Percentiles rank a stretch among this genome's conserved stretches.
These are phyloP conservation scores for Synodontis membranacea DNA, from an alignment of 2,113 vertebrate species.

Conservation along the genomic window DNA sequence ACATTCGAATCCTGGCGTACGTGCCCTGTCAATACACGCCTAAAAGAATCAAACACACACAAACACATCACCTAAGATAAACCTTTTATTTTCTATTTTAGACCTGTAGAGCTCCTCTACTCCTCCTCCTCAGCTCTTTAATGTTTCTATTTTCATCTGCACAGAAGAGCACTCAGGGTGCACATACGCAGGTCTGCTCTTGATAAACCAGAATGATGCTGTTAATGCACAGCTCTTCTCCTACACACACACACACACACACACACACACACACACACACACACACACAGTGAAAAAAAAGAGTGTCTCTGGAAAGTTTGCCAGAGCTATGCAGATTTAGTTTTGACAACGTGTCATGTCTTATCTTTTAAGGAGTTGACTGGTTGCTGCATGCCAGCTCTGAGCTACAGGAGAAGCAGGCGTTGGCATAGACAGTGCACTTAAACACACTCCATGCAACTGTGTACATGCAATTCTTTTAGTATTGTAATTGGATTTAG, in stretches of 20 bases:
- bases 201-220: background rate
- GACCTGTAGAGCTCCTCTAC: background rate
- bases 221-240: background rate
- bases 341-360: conserved; percentile 32
- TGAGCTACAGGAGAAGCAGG: background rate
- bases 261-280: conserved; percentile 46
- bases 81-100: background rate
- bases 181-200: conserved; percentile 37
- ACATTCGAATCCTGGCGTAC: background rate
- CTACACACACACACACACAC: conserved; percentile 48
- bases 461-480: background rate
- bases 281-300: conserved; percentile 33
- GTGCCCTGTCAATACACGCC: conserved; percentile 8
- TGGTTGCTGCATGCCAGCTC: conserved; percentile 14
- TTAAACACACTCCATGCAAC: background rate
- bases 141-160: conserved; percentile 65
- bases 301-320: conserved; percentile 53
- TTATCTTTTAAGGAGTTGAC: background rate
- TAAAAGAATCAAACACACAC: conserved; percentile 51
- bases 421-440: background rate
- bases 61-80: conserved; percentile 23
- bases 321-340: conserved; percentile 43
- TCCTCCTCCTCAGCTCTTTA: background rate
- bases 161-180: conserved; percentile 57
- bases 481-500: background rate